Base-by-base conservation (phyloP, 2,113 vertebrate genomes). In the Psammodynastes pulverulentus region DNA sequence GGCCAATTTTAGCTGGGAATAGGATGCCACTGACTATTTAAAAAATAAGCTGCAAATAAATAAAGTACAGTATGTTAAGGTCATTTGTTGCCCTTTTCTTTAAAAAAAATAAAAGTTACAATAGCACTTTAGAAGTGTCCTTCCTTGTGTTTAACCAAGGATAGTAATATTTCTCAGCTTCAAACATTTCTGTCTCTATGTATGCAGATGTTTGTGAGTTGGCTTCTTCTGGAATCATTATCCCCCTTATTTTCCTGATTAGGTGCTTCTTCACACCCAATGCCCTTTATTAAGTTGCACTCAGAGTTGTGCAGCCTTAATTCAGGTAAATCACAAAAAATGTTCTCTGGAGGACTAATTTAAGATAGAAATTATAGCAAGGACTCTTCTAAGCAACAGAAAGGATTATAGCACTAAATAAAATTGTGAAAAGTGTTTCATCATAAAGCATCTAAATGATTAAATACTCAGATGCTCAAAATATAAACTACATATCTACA, bases 401-500 rank as follows among this genome's bases (percentile, higher is more conserved):
- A 24, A 51, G 21, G 34, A 72, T 13, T 24, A 53, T 29, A 34
- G 29, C 43, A 72, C 87, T 62, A 58, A 58, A 86, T 86, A 62
- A 91, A 29, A 67, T 62, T 52, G 48, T 43, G 21, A 7, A 1
- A 43, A 45, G 43, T 84, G 48, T 13, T 85, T 90, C 4, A 53
- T 72, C 67, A 72, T 34, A 72, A 72, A 72, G n/a, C 43, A 21
- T 23, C 15, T 87, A 84, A 89, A 85, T 89, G 53, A 86, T 72
- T 1, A 9, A 89, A 19, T 34, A 45, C 24, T 13, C 23, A 43
- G 9, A 58, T 7, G 5, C 9, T 1, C 0, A 93, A 89, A 95
- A 88, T 21, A 88, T 0, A 0, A 12, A 62, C 26, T 0, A 12
- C 21, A 67, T 67, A 67, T 15, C 5, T 34, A 90, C 48, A 17